Evolutionary conservation across 2,888 invertebrate species (phyloP).

Genomic region (Dichetophora obliterata): DNA sequence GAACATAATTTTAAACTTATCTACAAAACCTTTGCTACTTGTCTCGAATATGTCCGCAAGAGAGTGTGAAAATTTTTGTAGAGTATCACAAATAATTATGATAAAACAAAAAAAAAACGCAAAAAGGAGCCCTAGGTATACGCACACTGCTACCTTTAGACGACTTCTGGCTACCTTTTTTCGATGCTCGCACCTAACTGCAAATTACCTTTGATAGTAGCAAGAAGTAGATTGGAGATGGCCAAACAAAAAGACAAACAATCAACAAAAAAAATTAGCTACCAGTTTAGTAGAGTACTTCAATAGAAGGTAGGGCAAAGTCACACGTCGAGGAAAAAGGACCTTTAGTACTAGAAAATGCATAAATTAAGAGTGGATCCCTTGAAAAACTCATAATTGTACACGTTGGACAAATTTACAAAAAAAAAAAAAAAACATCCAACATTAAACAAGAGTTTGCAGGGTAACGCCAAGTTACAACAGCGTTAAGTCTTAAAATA

Average conservation of each 20-base stretch:
- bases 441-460: neutral
- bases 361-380: constrained; percentile 44
- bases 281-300: neutral
- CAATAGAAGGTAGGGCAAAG: neutral
- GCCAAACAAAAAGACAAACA: neutral
- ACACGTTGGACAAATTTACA: constrained; percentile 28
- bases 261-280: neutral
- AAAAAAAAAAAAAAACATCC: neutral
- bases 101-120: constrained; percentile 49
- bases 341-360: constrained; percentile 41
- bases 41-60: constrained; percentile 42
- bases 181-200: constrained; percentile 67
- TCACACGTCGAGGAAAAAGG: neutral
- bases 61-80: constrained; percentile 55
- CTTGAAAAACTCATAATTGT: constrained; percentile 28
- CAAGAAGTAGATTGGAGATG: neutral
- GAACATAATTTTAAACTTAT: constrained; percentile 15
- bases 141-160: constrained; percentile 22
- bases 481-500: neutral
- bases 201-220: constrained; percentile 64
- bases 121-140: constrained; percentile 38
- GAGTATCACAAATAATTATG: constrained; percentile 59
- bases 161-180: neutral
- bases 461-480: neutral
- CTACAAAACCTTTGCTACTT: neutral